These are phyloP conservation scores for Ciona savignyi DNA, from an alignment of 23 tunicate genomes.

Conservation along the genomic window DNA sequence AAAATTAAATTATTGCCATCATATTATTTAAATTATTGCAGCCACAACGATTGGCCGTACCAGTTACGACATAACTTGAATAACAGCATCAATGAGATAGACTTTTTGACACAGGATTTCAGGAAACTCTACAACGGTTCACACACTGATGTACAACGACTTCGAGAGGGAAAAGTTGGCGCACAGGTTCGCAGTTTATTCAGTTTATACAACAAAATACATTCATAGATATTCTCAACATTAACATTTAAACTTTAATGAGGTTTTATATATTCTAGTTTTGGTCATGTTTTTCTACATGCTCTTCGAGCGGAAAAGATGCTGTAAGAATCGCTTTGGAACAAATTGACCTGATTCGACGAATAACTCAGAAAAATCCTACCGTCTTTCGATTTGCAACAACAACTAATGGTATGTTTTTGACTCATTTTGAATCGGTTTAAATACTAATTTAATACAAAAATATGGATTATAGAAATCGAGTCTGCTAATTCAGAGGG, in stretches of 20 bases:
- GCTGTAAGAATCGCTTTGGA: slow-evolving; percentile 19
- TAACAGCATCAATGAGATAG: too few species aligned
- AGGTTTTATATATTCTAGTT: slow-evolving; percentile 11
- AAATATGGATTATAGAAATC: too few species aligned
- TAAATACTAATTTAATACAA: too few species aligned
- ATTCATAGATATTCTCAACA: too few species aligned
- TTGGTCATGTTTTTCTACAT: slow-evolving; percentile 35
- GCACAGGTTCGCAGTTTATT: slow-evolving; percentile 11
- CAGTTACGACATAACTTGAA: too few species aligned
- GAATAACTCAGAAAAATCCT: slow-evolving; percentile 23
- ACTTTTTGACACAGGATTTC: too few species aligned
- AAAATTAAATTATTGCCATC: too few species aligned
- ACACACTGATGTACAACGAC: slow-evolving; percentile 20
- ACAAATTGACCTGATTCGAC: slow-evolving; percentile 32
- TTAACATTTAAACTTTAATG: slow-evolving; percentile 3
- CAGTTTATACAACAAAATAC: too few species aligned
- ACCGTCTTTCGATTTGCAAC: slow-evolving; percentile 5
- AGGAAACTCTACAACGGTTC: background rate
- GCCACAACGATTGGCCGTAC: too few species aligned
- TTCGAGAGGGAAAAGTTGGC: slow-evolving; percentile 14
- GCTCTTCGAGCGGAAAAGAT: slow-evolving; percentile 21
- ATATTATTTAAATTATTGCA: too few species aligned
- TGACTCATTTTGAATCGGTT: too few species aligned
- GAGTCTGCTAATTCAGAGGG: too few species aligned
- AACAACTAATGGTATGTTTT: slow-evolving; percentile 14